These are phyloP conservation scores for Automeris io DNA, from an alignment of 2,888 invertebrate genomes.

Conservation along the genomic window DNA sequence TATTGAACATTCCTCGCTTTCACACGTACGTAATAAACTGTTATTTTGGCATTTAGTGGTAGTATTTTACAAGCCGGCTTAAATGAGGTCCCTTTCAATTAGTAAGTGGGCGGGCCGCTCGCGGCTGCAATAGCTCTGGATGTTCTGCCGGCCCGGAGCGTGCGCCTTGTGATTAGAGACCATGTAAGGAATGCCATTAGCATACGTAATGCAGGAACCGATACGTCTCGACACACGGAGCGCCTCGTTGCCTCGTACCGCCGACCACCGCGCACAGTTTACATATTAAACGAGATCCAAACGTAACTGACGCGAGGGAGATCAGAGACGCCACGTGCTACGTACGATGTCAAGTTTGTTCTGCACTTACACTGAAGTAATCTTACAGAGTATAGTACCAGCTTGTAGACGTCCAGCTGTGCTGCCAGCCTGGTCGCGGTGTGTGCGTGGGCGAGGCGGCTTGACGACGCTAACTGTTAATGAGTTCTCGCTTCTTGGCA, in stretches of 20 bases:
- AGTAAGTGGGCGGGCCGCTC: background rate
- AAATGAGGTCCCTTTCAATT: background rate
- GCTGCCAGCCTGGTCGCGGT: too few species aligned
- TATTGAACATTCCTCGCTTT: background rate
- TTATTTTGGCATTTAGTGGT: background rate
- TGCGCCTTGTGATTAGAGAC: background rate
- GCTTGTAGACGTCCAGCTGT: too few species aligned
- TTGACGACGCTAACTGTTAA: too few species aligned
- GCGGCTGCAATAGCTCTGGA: background rate
- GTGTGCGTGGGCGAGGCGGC: too few species aligned
- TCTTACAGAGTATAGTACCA: too few species aligned
- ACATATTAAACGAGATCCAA: too few species aligned
- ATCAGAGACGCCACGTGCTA: too few species aligned
- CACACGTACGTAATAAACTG: background rate
- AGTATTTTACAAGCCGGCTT: background rate
- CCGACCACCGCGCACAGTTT: too few species aligned
- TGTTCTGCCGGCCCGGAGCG: background rate
- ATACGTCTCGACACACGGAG: background rate
- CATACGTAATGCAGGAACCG: background rate
- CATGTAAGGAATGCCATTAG: background rate
- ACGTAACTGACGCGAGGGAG: background rate
- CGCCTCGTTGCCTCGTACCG: background rate
- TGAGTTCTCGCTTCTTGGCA: too few species aligned
- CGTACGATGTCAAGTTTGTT: too few species aligned
- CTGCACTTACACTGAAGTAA: too few species aligned